A percentile compares a stretch with the other conserved stretches of the same genome.
Conservation (phyloP, 2,113 vertebrate genomes). For the Rousettus leschenaultii region DNA sequence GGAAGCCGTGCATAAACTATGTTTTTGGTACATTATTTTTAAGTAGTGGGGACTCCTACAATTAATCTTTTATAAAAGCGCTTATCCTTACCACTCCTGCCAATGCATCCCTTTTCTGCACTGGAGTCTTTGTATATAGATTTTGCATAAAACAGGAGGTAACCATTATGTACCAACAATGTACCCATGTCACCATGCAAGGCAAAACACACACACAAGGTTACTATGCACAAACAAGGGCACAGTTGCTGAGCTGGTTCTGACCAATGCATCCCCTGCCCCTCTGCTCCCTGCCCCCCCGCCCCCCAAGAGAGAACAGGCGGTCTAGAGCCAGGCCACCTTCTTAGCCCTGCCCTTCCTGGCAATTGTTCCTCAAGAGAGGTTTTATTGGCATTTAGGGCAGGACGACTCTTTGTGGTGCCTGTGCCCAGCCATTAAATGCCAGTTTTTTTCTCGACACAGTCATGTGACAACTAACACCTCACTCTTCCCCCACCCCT, state of each 20-base stretch:
- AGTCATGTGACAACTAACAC: not conserved
- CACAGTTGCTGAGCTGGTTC: not conserved
- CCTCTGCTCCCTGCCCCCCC: too few species aligned
- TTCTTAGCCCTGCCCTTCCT: not conserved
- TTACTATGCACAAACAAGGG: not conserved
- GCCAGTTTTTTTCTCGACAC: not conserved
- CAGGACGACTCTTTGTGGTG: not conserved
- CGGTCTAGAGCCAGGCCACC: not conserved
- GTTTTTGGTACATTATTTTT: not conserved
- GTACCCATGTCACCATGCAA: not conserved
- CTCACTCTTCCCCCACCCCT: not conserved
- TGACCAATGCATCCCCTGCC: not conserved
- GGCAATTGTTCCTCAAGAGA: not conserved
- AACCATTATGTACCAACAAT: not conserved
- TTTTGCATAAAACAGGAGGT: not conserved
- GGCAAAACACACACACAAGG: not conserved
- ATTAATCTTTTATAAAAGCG: not conserved
- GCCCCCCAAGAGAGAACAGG: not conserved
- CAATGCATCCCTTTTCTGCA: not conserved
- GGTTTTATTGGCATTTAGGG: not conserved
- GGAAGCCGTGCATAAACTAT: not conserved
- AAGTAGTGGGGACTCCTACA: not conserved
- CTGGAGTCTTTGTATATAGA: not conserved
- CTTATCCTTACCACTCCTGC: not conserved
- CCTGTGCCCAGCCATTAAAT: not conserved